These are phyloP conservation scores for Cephus rjabovi DNA, from an alignment of 2,888 invertebrate genomes.

Conservation along the genomic window DNA sequence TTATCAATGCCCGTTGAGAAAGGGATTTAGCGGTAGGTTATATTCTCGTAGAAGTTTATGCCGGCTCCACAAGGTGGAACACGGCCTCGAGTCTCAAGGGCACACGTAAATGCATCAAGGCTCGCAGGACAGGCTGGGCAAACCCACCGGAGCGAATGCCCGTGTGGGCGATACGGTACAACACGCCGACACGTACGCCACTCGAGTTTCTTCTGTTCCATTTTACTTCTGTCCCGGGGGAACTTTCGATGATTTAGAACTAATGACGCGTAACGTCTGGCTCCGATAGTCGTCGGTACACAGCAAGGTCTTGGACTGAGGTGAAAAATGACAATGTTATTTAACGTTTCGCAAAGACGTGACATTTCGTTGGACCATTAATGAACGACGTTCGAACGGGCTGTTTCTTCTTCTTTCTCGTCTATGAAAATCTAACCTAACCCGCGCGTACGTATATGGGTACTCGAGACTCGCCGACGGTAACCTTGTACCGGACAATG, in stretches of 20 bases:
- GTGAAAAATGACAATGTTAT: not conserved
- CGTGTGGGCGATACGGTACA: not conserved
- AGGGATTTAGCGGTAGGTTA: not conserved
- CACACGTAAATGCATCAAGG: conserved; percentile 4
- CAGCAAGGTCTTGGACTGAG: not conserved
- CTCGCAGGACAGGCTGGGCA: not conserved
- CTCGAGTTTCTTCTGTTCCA: not conserved
- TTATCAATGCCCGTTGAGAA: not conserved
- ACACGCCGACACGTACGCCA: not conserved
- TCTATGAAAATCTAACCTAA: not conserved
- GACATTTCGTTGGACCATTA: not conserved
- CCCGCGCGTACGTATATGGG: no score
- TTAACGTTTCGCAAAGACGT: not conserved
- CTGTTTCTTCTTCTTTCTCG: not conserved
- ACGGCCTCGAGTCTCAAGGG: conserved; percentile 8
- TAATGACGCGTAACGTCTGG: not conserved
- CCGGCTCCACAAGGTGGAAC: conserved; percentile 5
- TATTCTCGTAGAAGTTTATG: not conserved
- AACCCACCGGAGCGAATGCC: not conserved
- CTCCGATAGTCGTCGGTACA: not conserved
- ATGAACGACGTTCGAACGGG: not conserved
- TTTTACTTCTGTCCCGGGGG: not conserved
- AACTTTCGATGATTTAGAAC: not conserved
- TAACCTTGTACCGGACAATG: not conserved
- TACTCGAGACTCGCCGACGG: no score